phyloP scores from a whole-genome alignment of 2,797 vertebrate species.

The Melanotaenia pygmaea region DNA sequence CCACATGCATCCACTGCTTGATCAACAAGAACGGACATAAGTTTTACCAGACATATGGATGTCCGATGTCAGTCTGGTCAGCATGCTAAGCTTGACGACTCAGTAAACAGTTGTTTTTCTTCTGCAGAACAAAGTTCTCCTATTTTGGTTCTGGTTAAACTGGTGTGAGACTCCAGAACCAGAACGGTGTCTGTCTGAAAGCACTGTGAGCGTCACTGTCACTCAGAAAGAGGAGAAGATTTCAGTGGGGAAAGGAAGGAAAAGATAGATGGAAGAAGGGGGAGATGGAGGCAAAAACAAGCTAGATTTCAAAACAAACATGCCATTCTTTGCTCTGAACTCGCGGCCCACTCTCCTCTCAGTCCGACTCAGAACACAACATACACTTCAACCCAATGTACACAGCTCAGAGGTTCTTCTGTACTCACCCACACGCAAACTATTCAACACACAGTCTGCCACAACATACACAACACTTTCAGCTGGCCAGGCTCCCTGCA shows the following conservation, averaged over 20 bases:
- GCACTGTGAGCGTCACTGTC: no score
- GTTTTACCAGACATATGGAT: no score
- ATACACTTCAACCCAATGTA: constrained; percentile 39
- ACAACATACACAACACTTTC: background rate
- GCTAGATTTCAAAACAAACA: constrained; percentile 56
- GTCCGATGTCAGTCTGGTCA: no score
- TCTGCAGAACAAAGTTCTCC: no score
- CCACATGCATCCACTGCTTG: no score
- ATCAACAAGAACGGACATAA: no score
- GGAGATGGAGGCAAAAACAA: constrained; percentile 41
- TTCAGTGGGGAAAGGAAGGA: background rate
- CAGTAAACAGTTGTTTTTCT: no score
- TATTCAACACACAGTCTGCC: constrained; percentile 19
- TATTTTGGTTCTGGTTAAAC: no score
- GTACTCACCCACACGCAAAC: constrained; percentile 37
- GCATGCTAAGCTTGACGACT: no score
- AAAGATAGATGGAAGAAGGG: background rate
- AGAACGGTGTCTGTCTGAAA: no score
- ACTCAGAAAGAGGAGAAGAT: background rate
- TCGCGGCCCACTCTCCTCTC: constrained; percentile 46
- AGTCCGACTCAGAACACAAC: constrained; percentile 30
- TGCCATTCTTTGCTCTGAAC: constrained; percentile 64
- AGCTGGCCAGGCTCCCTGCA: constrained; percentile 4
- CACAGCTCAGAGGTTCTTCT: constrained; percentile 38
- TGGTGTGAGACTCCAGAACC: no score